Conservation (phyloP, 2,888 invertebrate genomes). For the Lasioglossum marginatum region DNA sequence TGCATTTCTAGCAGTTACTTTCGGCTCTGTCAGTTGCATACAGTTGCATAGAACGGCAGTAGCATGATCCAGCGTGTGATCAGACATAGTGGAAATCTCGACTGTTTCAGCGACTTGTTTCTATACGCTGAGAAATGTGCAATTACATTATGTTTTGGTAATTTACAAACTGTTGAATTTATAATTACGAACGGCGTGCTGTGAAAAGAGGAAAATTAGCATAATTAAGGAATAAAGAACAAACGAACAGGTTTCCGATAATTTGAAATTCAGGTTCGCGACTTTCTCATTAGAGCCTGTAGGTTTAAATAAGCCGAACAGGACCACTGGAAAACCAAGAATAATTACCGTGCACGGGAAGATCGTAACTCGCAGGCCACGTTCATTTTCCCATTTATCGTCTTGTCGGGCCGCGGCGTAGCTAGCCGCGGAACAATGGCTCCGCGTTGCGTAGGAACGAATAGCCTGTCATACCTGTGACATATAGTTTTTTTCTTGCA, state of each 20-base stretch:
- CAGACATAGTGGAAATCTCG: conserved; percentile 30
- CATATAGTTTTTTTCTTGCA: conserved; percentile 56
- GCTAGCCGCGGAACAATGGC: conserved; percentile 52
- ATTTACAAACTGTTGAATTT: background rate
- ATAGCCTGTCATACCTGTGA: conserved; percentile 66
- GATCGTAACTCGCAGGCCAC: conserved; percentile 55
- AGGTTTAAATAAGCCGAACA: conserved; percentile 24
- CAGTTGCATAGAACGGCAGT: conserved; percentile 12
- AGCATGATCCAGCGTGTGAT: conserved; percentile 37
- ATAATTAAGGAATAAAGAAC: too few species aligned
- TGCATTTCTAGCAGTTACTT: background rate
- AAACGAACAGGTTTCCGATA: background rate
- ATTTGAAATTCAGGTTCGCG: conserved; percentile 3
- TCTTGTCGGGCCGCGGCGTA: conserved; percentile 41
- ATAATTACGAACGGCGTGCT: background rate
- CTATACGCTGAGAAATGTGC: too few species aligned
- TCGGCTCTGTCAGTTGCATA: background rate
- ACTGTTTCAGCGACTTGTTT: background rate
- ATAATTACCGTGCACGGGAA: conserved; percentile 53
- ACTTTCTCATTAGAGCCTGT: conserved; percentile 20
- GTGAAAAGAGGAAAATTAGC: background rate
- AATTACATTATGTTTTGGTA: background rate
- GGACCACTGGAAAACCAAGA: conserved; percentile 49
- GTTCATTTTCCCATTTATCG: conserved; percentile 62
- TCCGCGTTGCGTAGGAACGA: conserved; percentile 58